Evolutionary conservation across 92 coral and sea anemone genomes (phyloP).

Genomic region (Scolanthus callimorphus): DNA sequence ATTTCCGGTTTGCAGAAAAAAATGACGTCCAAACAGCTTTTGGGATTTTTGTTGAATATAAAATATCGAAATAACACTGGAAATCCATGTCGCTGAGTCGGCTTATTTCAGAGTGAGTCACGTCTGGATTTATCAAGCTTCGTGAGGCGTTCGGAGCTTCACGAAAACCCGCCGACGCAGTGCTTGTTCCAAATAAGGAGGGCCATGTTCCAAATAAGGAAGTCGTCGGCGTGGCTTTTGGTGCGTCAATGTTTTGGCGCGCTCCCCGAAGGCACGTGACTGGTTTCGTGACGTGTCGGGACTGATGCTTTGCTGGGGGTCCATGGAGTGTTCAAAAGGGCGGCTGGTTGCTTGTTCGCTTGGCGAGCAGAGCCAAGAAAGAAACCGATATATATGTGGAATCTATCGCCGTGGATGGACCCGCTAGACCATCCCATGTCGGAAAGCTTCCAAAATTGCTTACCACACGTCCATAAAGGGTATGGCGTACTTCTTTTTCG

Average conservation of each 20-base stretch:
- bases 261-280: constrained; percentile 72
- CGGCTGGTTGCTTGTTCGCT: constrained; percentile 96
- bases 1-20: too few relatives aligned
- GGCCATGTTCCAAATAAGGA: constrained; percentile 28
- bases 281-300: constrained; percentile 79
- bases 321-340: constrained; percentile 96
- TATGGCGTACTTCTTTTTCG: constrained; percentile 88
- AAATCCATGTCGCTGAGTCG: too few relatives aligned
- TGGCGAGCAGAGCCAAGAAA: constrained; percentile 75
- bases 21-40: too few relatives aligned
- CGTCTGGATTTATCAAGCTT: too few relatives aligned
- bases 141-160: too few relatives aligned
- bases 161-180: too few relatives aligned
- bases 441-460: constrained; percentile 93
- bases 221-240: constrained; percentile 5
- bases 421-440: constrained; percentile 99
- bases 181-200: too few relatives aligned
- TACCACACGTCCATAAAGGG: constrained; percentile 89
- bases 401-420: constrained; percentile 99
- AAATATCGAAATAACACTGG: too few relatives aligned
- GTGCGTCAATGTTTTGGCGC: constrained; percentile 87
- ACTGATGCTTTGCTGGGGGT: constrained; percentile 98
- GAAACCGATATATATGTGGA: constrained; percentile 63
- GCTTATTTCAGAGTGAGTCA: too few relatives aligned
- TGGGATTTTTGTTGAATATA: too few relatives aligned